Base-by-base conservation (phyloP, 2,113 vertebrate genomes). In the Leiothrix lutea region DNA sequence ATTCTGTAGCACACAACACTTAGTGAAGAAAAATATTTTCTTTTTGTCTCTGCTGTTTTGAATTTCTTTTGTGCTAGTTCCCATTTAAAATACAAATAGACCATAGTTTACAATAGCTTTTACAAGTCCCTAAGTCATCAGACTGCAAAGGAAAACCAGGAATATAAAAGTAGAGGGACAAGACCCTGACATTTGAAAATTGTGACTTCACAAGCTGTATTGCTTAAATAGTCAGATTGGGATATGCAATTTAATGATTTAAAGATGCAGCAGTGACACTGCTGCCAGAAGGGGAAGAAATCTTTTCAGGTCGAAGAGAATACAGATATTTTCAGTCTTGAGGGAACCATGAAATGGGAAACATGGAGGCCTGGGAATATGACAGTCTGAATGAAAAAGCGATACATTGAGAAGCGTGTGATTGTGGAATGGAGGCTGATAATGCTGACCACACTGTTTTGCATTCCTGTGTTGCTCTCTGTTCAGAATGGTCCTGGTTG, bases 261-360 rank as follows among this genome's bases (percentile, higher is more conserved):
- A 71, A 94, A 94, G 79, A 12, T 40, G 44, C n/a, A 40, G 35
- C 31, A 78, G 36, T 66, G 56, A 84, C 40, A 20, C 57, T 70
- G 61, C 71, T 90, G 56, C 53, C 73, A 18, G 87, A 92, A 56
- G 85, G 88, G 73, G 42, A 73, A 42, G 36, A 35, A 38, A 81
- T 90, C 58, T 92, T 89, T 93, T 62, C 21, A 66, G 35, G 50
- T 92, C 62, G n/a, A 11, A 54, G 74, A 94, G 51, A 90, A 86
- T 70, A 21, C 71, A 92, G 58, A 6, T 92, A 87, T 80, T 90
- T 97, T 95, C 21, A 60, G 44, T 90, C 71, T 93, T 94, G 38
- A 40, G 71, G 58, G 57, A 42, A 45, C 40, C 42, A 28, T 67
- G 19, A 54, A 80, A 62, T 2, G 24, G 67, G 75, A 90, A 90